Evolutionary conservation across 2,888 invertebrate genomes (phyloP).

Genomic region (Clistopyga incitator): DNA sequence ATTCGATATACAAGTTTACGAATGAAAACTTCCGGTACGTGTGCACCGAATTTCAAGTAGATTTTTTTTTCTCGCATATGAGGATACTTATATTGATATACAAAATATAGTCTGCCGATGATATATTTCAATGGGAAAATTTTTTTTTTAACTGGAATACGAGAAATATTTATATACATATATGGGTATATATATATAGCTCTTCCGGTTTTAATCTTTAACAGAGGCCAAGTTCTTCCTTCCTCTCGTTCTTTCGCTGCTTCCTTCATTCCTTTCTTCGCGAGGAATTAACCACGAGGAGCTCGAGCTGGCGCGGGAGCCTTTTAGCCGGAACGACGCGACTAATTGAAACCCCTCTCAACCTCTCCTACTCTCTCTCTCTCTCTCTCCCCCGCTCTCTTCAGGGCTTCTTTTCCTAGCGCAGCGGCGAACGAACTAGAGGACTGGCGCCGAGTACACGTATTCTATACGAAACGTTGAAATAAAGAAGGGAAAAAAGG

Average conservation of each 20-base stretch:
- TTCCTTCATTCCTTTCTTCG: slow-evolving; percentile 31
- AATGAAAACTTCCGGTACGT: no score
- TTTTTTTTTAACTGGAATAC: no score
- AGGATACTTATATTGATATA: no score
- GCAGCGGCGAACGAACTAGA: slow-evolving; percentile 35
- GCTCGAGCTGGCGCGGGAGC: slow-evolving; percentile 56
- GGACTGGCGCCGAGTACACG: slow-evolving; percentile 34
- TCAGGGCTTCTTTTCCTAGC: slow-evolving; percentile 23
- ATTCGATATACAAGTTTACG: no score
- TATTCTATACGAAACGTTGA: slow-evolving; percentile 39
- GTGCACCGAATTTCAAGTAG: no score
- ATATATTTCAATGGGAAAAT: no score
- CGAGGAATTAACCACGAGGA: slow-evolving; percentile 50
- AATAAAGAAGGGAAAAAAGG: slow-evolving; percentile 36
- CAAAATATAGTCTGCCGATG: no score
- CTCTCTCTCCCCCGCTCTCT: slow-evolving; percentile 1
- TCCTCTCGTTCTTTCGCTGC: slow-evolving; percentile 11
- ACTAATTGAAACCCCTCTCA: slow-evolving; percentile 68
- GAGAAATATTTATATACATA: no score
- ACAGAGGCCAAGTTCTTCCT: background rate
- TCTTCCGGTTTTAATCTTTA: slow-evolving; percentile 11
- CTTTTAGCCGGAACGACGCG: slow-evolving; percentile 67
- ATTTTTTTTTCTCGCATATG: no score
- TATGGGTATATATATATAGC: no score
- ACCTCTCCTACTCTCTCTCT: slow-evolving; percentile 63